A percentile compares a stretch with the other conserved stretches of the same genome.
These are phyloP conservation scores for Druon quercuslanigerum DNA, from an alignment of 1,140 invertebrate species.

Conservation along the genomic window DNA sequence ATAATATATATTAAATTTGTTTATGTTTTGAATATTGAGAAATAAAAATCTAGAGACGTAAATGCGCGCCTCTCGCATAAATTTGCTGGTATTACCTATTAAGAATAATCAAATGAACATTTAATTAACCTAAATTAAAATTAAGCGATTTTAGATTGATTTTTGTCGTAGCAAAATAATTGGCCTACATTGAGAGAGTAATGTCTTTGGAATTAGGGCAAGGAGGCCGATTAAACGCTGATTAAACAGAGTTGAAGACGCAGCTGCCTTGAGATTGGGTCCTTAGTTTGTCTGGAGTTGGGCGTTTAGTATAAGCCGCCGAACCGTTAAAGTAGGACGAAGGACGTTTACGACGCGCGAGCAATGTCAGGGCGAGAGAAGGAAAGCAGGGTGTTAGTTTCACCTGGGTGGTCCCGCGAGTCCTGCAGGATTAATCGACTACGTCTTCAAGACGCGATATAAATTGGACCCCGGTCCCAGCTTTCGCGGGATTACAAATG, in stretches of 20 bases:
- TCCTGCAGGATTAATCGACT: constrained; percentile 72
- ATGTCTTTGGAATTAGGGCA: neutral
- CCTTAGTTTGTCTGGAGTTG: constrained; percentile 35
- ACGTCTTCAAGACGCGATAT: constrained; percentile 68
- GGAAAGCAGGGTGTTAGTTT: constrained; percentile 69
- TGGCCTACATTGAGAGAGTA: neutral
- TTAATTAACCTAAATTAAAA: too few relatives aligned
- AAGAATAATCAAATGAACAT: too few relatives aligned
- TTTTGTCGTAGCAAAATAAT: too few relatives aligned
- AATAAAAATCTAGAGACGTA: too few relatives aligned
- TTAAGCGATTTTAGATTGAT: too few relatives aligned
- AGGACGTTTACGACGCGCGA: constrained; percentile 68
- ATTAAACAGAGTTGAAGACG: constrained; percentile 34
- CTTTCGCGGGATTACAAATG: constrained; percentile 72
- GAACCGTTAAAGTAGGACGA: constrained; percentile 56
- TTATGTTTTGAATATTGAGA: too few relatives aligned
- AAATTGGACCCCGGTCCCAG: constrained; percentile 68
- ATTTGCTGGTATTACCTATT: too few relatives aligned
- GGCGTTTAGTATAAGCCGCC: constrained; percentile 27
- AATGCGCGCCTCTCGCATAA: too few relatives aligned
- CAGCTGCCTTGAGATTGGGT: constrained; percentile 34
- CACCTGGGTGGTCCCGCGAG: constrained; percentile 72
- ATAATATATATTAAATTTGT: too few relatives aligned
- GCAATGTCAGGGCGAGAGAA: constrained; percentile 61
- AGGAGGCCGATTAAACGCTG: constrained; percentile 16